These are phyloP conservation scores for Oedothorax gibbosus DNA, from an alignment of 1,140 invertebrate genomes.

Conservation along the genomic window DNA sequence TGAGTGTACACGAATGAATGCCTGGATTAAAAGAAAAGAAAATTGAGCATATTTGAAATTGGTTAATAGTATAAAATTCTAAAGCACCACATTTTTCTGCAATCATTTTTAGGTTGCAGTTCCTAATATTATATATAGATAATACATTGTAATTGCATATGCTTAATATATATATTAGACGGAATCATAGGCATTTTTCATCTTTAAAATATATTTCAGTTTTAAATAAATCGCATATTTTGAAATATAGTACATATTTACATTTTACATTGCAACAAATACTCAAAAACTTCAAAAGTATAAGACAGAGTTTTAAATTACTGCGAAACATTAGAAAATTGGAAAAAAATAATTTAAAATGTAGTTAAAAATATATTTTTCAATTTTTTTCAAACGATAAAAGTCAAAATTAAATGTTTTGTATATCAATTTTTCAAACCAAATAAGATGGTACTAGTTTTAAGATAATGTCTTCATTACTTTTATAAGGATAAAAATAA, in stretches of 20 bases:
- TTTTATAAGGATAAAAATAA: too few species aligned
- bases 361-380: too few species aligned
- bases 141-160: slow-evolving; percentile 1
- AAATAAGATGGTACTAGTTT: too few species aligned
- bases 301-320: too few species aligned
- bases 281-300: too few species aligned
- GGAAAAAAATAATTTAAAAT: too few species aligned
- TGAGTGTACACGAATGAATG: too few species aligned
- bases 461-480: too few species aligned
- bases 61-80: neutral
- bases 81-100: slow-evolving; percentile 6
- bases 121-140: slow-evolving; percentile 1
- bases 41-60: slow-evolving; percentile 12
- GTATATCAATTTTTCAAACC: too few species aligned
- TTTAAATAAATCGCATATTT: neutral
- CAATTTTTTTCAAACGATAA: too few species aligned
- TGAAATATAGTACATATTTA: slow-evolving; percentile 14
- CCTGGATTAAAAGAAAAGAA: neutral
- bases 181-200: slow-evolving; percentile 13
- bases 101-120: neutral
- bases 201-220: neutral
- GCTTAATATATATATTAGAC: slow-evolving; percentile 14
- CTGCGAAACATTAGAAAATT: too few species aligned
- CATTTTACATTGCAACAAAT: neutral
- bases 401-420: too few species aligned